Percentiles rank a stretch among this genome's conserved stretches.
phyloP scores from a whole-genome alignment of 2,797 vertebrate species.

The Pampus argenteus region DNA sequence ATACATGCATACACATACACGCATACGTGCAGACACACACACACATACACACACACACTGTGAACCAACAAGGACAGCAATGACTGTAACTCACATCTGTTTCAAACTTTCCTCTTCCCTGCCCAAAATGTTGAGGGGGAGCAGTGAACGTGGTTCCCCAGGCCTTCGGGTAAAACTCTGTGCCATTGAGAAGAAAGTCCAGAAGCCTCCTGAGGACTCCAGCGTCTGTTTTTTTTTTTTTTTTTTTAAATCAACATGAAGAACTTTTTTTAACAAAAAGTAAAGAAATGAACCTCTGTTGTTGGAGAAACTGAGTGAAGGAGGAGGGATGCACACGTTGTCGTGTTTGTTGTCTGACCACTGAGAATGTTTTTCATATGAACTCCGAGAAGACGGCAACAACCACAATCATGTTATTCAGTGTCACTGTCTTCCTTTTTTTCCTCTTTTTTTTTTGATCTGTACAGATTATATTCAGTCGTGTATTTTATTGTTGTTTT shows the following conservation, averaged over 20 bases:
- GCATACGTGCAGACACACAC: conserved; percentile 3
- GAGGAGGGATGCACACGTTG: conserved; percentile 65
- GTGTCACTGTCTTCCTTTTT: conserved; percentile 70
- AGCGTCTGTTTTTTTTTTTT: conserved; percentile 45
- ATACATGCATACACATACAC: conserved; percentile 6
- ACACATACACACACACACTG: conserved; percentile 67
- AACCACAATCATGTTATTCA: conserved; percentile 72
- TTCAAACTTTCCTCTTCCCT: conserved; percentile 40
- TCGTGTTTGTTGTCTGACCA: conserved; percentile 87
- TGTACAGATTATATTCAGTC: conserved; percentile 82
- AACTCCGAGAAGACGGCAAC: conserved; percentile 72
- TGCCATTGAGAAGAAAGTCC: conserved; percentile 86
- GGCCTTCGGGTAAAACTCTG: conserved; percentile 81
- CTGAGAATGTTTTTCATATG: conserved; percentile 88
- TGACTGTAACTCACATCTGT: conserved; percentile 78
- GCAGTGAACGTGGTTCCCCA: conserved; percentile 40
- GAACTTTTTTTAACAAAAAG: conserved; percentile 77
- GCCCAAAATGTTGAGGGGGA: conserved; percentile 49
- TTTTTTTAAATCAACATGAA: conserved; percentile 85
- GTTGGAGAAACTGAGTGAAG: conserved; percentile 57
- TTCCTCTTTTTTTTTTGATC: conserved; percentile 22
- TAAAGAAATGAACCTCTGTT: conserved; percentile 57
- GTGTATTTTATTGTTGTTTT: conserved; percentile 68
- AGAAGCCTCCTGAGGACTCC: conserved; percentile 42
- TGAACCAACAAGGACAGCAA: conserved; percentile 82